Conservation (phyloP, 2,888 invertebrate genomes). For the Platypus cylindrus region DNA sequence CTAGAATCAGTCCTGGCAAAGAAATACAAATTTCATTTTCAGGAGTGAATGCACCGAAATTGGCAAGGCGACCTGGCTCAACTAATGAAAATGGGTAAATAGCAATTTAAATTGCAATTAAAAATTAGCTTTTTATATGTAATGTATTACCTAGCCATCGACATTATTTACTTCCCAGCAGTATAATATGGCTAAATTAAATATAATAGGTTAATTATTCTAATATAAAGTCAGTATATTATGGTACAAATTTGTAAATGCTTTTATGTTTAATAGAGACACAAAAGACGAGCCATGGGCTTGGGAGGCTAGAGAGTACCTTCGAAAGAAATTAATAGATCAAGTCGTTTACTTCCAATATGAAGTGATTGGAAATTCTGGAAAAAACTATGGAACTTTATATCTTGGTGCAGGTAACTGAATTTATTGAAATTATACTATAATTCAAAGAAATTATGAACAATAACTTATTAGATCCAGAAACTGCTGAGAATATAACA, state of each 20-base stretch:
- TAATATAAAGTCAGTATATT: no score
- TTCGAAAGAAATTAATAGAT: conserved; percentile 84
- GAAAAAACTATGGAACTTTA: conserved; percentile 79
- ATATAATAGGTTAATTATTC: no score
- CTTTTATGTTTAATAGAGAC: conserved; percentile 44
- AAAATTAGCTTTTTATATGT: no score
- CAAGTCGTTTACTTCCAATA: conserved; percentile 75
- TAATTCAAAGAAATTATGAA: conserved; percentile 4
- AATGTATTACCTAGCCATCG: no score
- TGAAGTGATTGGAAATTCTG: conserved; percentile 72
- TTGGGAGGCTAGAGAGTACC: conserved; percentile 94
- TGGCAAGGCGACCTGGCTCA: conserved; percentile 55
- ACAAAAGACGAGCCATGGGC: conserved; percentile 89
- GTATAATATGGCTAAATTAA: no score
- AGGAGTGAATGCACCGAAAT: conserved; percentile 83
- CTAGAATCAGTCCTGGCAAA: conserved; percentile 83
- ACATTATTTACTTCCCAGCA: no score
- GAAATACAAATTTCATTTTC: conserved; percentile 87
- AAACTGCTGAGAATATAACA: conserved; percentile 74
- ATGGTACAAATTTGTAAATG: no score
- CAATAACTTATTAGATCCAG: conserved; percentile 32
- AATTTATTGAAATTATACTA: not conserved
- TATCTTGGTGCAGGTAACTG: conserved; percentile 67
- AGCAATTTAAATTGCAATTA: no score
- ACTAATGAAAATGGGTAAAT: conserved; percentile 13